Conservation (phyloP, 2,797 vertebrate species). For the Cheirogaleus major region DNA sequence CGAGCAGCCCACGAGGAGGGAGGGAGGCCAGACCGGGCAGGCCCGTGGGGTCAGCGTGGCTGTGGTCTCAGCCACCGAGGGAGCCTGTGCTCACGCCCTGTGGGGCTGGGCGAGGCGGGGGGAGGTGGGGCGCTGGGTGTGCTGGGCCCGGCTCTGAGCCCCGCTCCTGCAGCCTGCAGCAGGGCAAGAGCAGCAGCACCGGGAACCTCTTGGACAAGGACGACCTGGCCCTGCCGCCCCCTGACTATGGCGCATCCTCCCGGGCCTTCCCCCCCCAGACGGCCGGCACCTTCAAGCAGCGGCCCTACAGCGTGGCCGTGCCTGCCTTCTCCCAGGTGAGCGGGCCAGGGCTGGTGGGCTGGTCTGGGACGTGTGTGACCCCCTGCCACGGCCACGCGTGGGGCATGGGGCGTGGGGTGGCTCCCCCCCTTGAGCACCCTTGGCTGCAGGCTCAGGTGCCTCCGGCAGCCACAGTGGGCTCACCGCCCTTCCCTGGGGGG, state of each 20-base stretch:
- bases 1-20: background rate
- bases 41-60: accelerated
- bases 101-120: accelerated
- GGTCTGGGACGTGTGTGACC: accelerated
- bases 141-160: background rate
- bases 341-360: accelerated
- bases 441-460: background rate
- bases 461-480: background rate
- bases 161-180: constrained; percentile 88
- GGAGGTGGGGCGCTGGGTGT: accelerated
- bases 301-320: constrained; percentile 94
- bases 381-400: accelerated
- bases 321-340: constrained; percentile 95
- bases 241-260: constrained; percentile 89
- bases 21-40: background rate
- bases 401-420: accelerated
- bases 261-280: constrained; percentile 88
- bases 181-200: constrained; percentile 96
- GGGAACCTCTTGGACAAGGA: constrained; percentile 97
- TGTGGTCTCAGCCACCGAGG: too few relatives aligned
- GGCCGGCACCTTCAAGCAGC: constrained; percentile 89
- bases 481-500: background rate
- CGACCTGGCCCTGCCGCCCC: constrained; percentile 87
- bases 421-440: too few relatives aligned
- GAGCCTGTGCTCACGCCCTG: accelerated